Conservation (phyloP, 2,888 invertebrate genomes). For the Cheilosia soror region DNA sequence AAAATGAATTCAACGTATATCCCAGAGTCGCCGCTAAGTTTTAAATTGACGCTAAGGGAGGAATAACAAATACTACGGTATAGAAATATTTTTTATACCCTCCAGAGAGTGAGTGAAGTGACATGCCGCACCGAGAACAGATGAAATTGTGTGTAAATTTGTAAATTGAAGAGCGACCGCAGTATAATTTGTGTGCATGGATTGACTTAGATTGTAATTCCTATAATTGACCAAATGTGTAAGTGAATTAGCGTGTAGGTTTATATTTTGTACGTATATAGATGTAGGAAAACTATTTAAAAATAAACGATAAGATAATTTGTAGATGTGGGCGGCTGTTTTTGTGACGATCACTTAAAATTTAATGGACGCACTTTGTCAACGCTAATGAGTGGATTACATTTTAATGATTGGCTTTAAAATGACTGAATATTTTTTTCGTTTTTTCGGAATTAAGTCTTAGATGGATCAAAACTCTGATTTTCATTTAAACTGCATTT, state of each 20-base stretch:
- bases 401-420: no score
- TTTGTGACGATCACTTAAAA: not conserved
- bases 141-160: constrained; percentile 31
- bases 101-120: constrained; percentile 45
- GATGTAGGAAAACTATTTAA: constrained; percentile 26
- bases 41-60: constrained; percentile 85
- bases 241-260: constrained; percentile 40
- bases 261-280: constrained; percentile 4
- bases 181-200: constrained; percentile 30
- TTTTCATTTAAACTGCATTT: no score
- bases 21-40: constrained; percentile 89
- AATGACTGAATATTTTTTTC: no score
- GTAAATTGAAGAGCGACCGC: constrained; percentile 50
- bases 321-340: not conserved
- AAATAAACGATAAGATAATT: constrained; percentile 19
- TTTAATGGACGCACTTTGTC: constrained; percentile 1
- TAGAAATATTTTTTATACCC: no score
- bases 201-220: constrained; percentile 31
- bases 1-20: constrained; percentile 90
- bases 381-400: no score
- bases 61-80: constrained; percentile 73
- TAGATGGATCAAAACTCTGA: no score
- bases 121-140: constrained; percentile 27
- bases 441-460: no score
- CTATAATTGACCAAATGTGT: constrained; percentile 21